A percentile compares a stretch with the other conserved stretches of the same genome.
phyloP scores from a whole-genome alignment of 2,888 invertebrate species.

The Tryphoninae sp. region DNA sequence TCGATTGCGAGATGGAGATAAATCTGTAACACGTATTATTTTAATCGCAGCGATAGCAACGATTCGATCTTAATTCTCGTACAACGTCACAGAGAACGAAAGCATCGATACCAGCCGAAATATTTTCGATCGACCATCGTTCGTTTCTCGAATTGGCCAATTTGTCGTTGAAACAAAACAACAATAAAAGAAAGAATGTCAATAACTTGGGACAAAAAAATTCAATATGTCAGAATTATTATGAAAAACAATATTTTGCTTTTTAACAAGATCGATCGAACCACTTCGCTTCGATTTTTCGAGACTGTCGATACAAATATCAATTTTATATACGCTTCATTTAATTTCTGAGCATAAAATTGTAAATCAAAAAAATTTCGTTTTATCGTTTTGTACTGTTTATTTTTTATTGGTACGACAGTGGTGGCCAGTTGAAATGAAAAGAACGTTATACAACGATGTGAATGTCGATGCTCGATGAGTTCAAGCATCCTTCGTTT shows the following conservation, averaged over 20 bases:
- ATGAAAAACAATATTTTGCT: too few relatives aligned
- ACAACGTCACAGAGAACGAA: constrained; percentile 4
- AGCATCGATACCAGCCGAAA: constrained; percentile 78
- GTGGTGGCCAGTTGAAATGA: neutral
- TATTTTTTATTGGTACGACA: neutral
- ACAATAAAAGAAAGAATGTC: too few relatives aligned
- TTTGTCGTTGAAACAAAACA: too few relatives aligned
- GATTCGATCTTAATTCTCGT: neutral
- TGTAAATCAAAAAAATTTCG: neutral
- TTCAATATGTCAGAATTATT: too few relatives aligned
- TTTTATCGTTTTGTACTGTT: neutral
- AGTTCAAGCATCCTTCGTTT: constrained; percentile 21
- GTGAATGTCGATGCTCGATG: constrained; percentile 8
- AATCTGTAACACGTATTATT: constrained; percentile 14
- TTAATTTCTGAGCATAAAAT: too few relatives aligned
- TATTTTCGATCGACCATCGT: constrained; percentile 21
- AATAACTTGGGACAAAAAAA: too few relatives aligned
- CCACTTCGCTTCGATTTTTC: too few relatives aligned
- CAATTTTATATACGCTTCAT: too few relatives aligned
- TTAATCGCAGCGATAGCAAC: constrained; percentile 14
- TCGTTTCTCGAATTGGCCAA: too few relatives aligned
- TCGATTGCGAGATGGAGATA: neutral
- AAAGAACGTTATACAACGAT: constrained; percentile 7
- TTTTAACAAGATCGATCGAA: too few relatives aligned
- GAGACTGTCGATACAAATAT: too few relatives aligned